Base-by-base conservation (phyloP, 2,113 vertebrate species). In the Pyxicephalus adspersus region DNA sequence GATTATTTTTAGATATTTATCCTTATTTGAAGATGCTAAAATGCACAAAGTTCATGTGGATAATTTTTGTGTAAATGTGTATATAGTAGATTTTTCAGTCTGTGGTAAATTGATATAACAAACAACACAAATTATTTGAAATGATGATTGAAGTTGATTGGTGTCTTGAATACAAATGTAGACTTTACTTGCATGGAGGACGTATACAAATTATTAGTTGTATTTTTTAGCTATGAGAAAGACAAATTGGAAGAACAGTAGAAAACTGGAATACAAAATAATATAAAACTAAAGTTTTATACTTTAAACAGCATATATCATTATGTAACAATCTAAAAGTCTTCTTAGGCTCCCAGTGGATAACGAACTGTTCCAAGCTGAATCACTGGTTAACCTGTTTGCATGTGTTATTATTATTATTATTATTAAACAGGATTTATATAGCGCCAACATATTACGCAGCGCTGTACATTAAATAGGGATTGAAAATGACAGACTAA, bases 1-100 rank as follows among this genome's bases (percentile, higher is more conserved):
- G 45, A 60, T 80, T 68, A 20, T 81, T 64, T 73, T 57, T 38
- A 57, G 15, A 45, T 58, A 79, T 19, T 66, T 66, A 61, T 51
- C n/a, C 63, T 38, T 52, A 73, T 64, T 55, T 81, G 29, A 58
- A 57, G 55, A 61, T 26, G 19, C 25, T 80, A 67, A 26, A 50
- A 68, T 50, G 60, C 31, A 66, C n/a, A 54, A 67, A 58, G 28
- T 64, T 64, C 31, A 76, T 76, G 58, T 34, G 26, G 76, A 66
- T 66, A 54, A 11, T 50, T 50, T 63, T 50, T 55, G 50, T 31
- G 70, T 31, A 72, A 70, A 70, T 70, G 66, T 52, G 17, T 70
- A 19, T 70, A 26, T 13, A 70, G 38, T 17, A 45, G 16, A 50
- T 64, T 19, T 45, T 64, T 31, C 26, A 31, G 63, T 31, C 17